phyloP scores from a whole-genome alignment of 2,888 invertebrate species.

The Caradrina clavipalpis region DNA sequence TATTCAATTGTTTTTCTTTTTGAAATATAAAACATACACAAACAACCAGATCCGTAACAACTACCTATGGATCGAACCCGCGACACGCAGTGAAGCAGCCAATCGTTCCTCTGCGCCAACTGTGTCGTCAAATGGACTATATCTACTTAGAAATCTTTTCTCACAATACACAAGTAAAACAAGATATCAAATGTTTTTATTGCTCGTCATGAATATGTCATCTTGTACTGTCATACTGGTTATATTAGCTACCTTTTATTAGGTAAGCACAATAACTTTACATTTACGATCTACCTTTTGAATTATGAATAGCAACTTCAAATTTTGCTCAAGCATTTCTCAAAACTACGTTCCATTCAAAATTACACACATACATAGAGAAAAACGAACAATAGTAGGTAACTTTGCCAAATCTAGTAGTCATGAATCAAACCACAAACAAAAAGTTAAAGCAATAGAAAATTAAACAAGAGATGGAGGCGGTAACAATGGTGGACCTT shows the following conservation, averaged over 20 bases:
- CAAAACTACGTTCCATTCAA: constrained; percentile 28
- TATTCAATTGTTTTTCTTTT: not conserved
- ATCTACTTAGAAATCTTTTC: too few relatives aligned
- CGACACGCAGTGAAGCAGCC: too few relatives aligned
- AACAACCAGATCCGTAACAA: too few relatives aligned
- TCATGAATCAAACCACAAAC: constrained; percentile 54
- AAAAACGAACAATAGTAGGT: constrained; percentile 11
- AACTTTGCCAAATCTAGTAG: constrained; percentile 17
- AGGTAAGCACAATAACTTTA: not conserved
- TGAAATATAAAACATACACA: too few relatives aligned
- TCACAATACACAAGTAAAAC: too few relatives aligned
- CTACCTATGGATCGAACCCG: too few relatives aligned
- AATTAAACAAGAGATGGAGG: constrained; percentile 44
- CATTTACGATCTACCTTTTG: not conserved
- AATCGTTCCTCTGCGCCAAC: too few relatives aligned
- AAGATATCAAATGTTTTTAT: not conserved
- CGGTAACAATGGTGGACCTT: constrained; percentile 61
- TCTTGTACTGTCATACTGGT: not conserved
- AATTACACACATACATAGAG: constrained; percentile 7
- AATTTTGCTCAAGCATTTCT: constrained; percentile 18
- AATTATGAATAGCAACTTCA: not conserved
- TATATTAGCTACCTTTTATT: constrained; percentile 1
- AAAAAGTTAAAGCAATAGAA: constrained; percentile 48
- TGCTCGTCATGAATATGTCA: not conserved
- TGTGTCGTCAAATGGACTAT: too few relatives aligned